These are phyloP conservation scores for Epinephelus awoara DNA, from an alignment of 2,797 vertebrate genomes.

Conservation along the genomic window DNA sequence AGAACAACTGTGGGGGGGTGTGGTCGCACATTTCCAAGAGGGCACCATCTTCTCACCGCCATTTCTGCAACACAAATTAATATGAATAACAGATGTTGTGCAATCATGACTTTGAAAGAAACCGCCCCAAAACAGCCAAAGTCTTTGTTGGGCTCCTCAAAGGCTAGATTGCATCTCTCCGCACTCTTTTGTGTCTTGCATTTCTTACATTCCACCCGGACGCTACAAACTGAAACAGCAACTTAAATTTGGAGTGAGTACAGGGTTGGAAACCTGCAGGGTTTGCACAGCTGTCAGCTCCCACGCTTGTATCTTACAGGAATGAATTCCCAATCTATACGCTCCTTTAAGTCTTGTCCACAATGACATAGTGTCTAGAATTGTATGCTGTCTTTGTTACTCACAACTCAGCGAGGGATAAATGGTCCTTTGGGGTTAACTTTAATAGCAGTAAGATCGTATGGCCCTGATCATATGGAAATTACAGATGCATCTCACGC, in stretches of 20 bases:
- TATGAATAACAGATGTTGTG: background rate
- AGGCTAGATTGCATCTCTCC: background rate
- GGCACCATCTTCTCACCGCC: background rate
- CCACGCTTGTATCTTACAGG: background rate
- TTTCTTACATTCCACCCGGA: constrained; percentile 38
- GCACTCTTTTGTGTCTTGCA: constrained; percentile 6
- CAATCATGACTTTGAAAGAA: background rate
- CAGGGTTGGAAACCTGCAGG: background rate
- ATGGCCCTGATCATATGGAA: background rate
- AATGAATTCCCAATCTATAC: background rate
- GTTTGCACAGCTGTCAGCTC: constrained; percentile 16
- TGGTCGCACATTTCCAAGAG: background rate
- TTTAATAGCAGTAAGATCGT: background rate
- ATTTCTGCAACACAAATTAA: background rate
- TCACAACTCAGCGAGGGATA: background rate
- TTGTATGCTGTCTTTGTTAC: background rate
- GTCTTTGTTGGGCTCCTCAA: background rate
- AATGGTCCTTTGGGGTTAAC: background rate
- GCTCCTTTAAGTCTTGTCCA: constrained; percentile 1
- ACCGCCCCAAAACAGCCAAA: no score
- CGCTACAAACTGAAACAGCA: background rate
- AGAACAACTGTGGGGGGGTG: constrained; percentile 20
- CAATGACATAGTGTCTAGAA: background rate
- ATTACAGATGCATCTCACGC: background rate
- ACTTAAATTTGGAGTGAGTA: background rate